Percentiles rank a stretch among this genome's conserved stretches.
Conservation (phyloP, 1,140 invertebrate genomes). For the Arctopsyche grandis region DNA sequence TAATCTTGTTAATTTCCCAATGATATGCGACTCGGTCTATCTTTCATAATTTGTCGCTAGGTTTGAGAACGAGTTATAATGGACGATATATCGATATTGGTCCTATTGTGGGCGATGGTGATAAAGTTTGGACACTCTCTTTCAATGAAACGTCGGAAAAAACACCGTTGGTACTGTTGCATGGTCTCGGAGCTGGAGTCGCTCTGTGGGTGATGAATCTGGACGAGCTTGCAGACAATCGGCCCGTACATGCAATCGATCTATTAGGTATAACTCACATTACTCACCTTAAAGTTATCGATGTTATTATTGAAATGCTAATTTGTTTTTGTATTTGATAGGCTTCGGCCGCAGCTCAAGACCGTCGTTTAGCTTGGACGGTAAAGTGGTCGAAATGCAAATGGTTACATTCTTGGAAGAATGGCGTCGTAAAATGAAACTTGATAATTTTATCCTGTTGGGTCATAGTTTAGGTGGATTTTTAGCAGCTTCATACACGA, state of each 20-base stretch:
- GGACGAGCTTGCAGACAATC: conserved; percentile 73
- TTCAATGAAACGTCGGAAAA: conserved; percentile 72
- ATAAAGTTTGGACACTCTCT: conserved; percentile 80
- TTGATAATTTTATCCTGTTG: conserved; percentile 84
- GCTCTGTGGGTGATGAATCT: conserved; percentile 86
- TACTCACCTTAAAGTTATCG: too few species aligned
- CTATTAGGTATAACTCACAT: conserved; percentile 68
- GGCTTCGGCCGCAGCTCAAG: conserved; percentile 86
- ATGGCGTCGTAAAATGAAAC: conserved; percentile 82
- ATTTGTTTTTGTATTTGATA: neutral
- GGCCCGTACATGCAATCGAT: conserved; percentile 88
- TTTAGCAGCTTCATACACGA: conserved; percentile 81
- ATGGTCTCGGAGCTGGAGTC: conserved; percentile 86
- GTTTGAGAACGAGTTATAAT: conserved; percentile 72
- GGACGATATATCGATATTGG: conserved; percentile 78
- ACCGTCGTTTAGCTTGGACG: conserved; percentile 76
- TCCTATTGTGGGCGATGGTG: conserved; percentile 68
- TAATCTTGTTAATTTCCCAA: too few species aligned
- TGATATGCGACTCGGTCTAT: too few species aligned
- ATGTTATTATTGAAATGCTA: conserved; percentile 20
- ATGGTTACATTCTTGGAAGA: conserved; percentile 84
- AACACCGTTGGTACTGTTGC: conserved; percentile 81
- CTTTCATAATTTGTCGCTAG: conserved; percentile 58
- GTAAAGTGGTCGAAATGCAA: conserved; percentile 78
- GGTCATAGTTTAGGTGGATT: conserved; percentile 91